These are phyloP conservation scores for Mimas tiliae DNA, from an alignment of 2,888 invertebrate genomes.

Conservation along the genomic window DNA sequence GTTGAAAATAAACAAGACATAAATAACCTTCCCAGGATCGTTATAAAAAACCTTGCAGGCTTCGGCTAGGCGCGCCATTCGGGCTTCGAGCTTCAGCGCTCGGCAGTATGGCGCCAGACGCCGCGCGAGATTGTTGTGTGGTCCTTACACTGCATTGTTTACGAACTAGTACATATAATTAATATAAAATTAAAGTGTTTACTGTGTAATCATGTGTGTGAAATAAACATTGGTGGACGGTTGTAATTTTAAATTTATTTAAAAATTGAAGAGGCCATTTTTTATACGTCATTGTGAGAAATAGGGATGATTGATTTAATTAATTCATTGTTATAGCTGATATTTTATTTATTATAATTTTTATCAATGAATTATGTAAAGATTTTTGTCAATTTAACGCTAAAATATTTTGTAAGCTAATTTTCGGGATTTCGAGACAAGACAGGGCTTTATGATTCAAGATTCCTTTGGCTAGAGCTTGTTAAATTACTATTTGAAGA, in stretches of 20 bases:
- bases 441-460: neutral
- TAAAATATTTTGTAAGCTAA: neutral
- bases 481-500: neutral
- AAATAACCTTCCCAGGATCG: constrained; percentile 24
- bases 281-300: no score
- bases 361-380: no score
- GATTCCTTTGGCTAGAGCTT: constrained; percentile 8
- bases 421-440: neutral
- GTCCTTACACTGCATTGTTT: neutral
- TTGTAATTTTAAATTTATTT: no score
- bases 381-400: no score
- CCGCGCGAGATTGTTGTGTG: neutral
- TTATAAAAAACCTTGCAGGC: constrained; percentile 22
- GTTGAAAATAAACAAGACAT: constrained; percentile 14
- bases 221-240: neutral
- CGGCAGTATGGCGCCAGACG: constrained; percentile 12
- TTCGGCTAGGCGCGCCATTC: constrained; percentile 2
- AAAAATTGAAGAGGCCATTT: no score
- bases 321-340: no score
- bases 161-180: constrained; percentile 4
- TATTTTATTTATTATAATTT: no score
- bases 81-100: neutral
- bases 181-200: neutral
- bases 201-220: neutral
- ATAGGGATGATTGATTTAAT: no score